Percentiles rank a stretch among this genome's conserved stretches.
These are phyloP conservation scores for Neotoxoptera formosana DNA, from an alignment of 1,140 invertebrate species.

Conservation along the genomic window DNA sequence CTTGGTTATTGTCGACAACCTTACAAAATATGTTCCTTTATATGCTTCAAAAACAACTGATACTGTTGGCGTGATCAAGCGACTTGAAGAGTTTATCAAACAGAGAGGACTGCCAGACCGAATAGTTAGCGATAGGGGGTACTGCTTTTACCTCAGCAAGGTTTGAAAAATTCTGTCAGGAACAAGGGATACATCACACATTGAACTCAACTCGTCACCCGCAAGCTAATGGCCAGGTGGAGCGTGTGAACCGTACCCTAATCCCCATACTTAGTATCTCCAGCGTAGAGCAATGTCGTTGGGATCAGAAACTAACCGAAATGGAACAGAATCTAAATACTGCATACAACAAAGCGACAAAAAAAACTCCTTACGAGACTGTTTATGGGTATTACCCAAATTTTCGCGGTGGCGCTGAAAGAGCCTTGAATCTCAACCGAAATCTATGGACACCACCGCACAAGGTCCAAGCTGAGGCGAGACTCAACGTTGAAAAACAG, in stretches of 20 bases:
- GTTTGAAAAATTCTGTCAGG: neutral
- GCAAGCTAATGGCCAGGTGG: conserved; percentile 11
- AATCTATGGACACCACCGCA: too few relatives aligned
- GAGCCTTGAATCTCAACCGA: too few relatives aligned
- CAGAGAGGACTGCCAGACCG: neutral
- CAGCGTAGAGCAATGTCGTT: too few relatives aligned
- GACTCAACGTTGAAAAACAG: too few relatives aligned
- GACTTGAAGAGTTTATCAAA: neutral
- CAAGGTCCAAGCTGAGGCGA: too few relatives aligned
- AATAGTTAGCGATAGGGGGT: neutral
- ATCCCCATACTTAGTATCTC: neutral
- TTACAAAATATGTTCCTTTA: neutral
- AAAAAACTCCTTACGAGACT: too few relatives aligned
- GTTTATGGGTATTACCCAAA: too few relatives aligned
- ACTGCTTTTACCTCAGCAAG: neutral
- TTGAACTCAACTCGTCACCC: neutral
- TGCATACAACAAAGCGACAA: too few relatives aligned
- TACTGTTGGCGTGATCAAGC: neutral
- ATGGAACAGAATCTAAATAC: too few relatives aligned
- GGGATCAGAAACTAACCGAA: too few relatives aligned
- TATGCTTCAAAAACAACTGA: neutral
- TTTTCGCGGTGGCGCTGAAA: too few relatives aligned
- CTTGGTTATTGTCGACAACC: conserved; percentile 15
- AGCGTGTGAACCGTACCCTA: neutral
- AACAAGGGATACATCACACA: neutral